phyloP scores from a whole-genome alignment of 2,113 vertebrate species.

The Hymenochirus boettgeri region DNA sequence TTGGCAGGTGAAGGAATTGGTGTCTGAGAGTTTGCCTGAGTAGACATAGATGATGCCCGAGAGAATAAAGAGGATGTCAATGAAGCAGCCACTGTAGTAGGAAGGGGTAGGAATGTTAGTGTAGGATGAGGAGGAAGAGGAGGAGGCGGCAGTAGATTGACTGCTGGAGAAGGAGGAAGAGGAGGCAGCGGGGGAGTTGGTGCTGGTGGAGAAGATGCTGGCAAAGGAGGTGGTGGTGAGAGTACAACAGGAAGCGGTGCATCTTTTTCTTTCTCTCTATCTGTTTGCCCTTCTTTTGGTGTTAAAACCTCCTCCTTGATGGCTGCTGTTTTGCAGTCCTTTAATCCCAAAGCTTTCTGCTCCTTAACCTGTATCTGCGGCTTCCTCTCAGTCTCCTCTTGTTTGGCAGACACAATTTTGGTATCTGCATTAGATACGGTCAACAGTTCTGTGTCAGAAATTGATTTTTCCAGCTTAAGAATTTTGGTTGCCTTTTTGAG shows the following conservation, averaged over 20 bases:
- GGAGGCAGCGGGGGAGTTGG: slow-evolving; percentile 63
- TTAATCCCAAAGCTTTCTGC: slow-evolving; percentile 58
- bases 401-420: slow-evolving; percentile 57
- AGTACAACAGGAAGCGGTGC: slow-evolving; percentile 63
- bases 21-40: slow-evolving; percentile 77
- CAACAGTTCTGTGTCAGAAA: slow-evolving; percentile 54
- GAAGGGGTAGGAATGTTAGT: slow-evolving; percentile 48
- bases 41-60: slow-evolving; percentile 57
- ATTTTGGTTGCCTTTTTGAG: slow-evolving; percentile 61
- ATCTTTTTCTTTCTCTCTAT: slow-evolving; percentile 58
- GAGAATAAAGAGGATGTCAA: slow-evolving; percentile 60
- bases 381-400: slow-evolving; percentile 67
- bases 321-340: slow-evolving; percentile 57
- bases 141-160: slow-evolving; percentile 51
- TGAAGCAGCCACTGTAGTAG: slow-evolving; percentile 53
- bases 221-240: slow-evolving; percentile 68
- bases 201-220: slow-evolving; percentile 65
- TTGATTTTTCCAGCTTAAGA: slow-evolving; percentile 60
- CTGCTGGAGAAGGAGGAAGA: slow-evolving; percentile 59
- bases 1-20: slow-evolving; percentile 68
- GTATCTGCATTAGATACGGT: slow-evolving; percentile 50
- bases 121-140: slow-evolving; percentile 55
- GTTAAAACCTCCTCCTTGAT: slow-evolving; percentile 58
- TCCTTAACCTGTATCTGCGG: slow-evolving; percentile 54
- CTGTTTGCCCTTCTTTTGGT: slow-evolving; percentile 59